Evolutionary conservation across 2,888 invertebrate genomes (phyloP), one percentile per base, ranked within the genome.

Genomic region (Cancer borealis): DNA sequence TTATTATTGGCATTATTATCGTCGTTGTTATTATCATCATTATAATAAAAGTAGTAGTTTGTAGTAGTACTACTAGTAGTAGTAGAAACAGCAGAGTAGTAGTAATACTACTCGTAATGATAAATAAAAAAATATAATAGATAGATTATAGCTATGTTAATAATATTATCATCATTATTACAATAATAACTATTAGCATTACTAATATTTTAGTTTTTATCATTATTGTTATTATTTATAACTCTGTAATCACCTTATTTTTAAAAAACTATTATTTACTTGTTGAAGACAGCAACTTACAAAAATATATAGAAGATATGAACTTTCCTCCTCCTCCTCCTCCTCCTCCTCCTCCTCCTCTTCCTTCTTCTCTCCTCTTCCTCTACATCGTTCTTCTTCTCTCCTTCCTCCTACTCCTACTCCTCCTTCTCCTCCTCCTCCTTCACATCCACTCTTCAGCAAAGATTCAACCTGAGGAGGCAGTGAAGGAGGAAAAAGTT

Each of bases 371-470:
- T 39, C 88, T 30, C 54, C 54, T 54, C 26, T 39, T 39, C 45
- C 88, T 54, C 54, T 14, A 14, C 54, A 54, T 12, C 54, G 54
- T 14, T 84, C 21, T 30, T n/a, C 8, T 39, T 2, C 39, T 84
- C 84, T 12, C 21, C 39, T 84, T 39, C 26, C 84, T 84, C 84
- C 84, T 84, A 12, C 84, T 84, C 84, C 12, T 84, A 10, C 39
- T 84, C 21, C 84, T 39, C 10, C 39, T 39, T n/a, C 84, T 84
- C 39, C 84, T 49, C 49, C 66, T 88, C 88, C 45, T 26, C 46
- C 88, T 46, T 45, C 88, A n/a, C 88, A 21, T 88, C 46, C 88
- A 66, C 66, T 66, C 66, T 66, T 66, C 66, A 66, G 66, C 66
- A 66, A 66, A 66, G 66, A 66, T 66, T 66, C 66, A 66, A 66